A percentile compares a stretch with the other conserved stretches of the same genome.
phyloP scores from a whole-genome alignment of 1,140 invertebrate genomes.

The Antheraea pernyi region DNA sequence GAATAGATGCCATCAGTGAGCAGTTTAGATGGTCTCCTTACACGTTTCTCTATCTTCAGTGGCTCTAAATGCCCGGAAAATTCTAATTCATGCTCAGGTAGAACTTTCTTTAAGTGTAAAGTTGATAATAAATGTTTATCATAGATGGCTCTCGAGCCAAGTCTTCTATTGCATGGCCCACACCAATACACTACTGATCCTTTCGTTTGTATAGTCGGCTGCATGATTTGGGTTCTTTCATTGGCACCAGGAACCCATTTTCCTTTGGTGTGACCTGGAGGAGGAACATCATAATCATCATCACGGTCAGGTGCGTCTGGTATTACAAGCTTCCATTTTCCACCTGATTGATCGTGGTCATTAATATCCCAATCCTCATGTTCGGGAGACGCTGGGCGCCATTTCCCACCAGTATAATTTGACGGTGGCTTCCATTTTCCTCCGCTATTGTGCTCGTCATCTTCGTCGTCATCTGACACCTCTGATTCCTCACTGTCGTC shows the following conservation, averaged over 20 bases:
- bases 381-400: conserved; percentile 78
- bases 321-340: conserved; percentile 71
- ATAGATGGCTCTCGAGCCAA: conserved; percentile 86
- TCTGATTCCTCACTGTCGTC: conserved; percentile 80
- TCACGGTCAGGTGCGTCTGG: conserved; percentile 61
- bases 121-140: conserved; percentile 87
- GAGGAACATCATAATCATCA: conserved; percentile 79
- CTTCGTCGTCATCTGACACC: conserved; percentile 80
- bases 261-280: conserved; percentile 85
- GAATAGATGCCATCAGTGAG: conserved; percentile 52
- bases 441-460: conserved; percentile 80
- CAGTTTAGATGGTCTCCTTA: conserved; percentile 52
- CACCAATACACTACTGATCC: conserved; percentile 87
- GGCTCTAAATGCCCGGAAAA: conserved; percentile 72
- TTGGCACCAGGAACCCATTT: conserved; percentile 87
- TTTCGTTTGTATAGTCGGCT: conserved; percentile 69
- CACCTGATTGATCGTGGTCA: conserved; percentile 61
- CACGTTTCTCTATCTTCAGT: conserved; percentile 58
- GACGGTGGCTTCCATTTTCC: conserved; percentile 86
- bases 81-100: conserved; percentile 83
- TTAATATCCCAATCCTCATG: conserved; percentile 69
- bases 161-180: conserved; percentile 86
- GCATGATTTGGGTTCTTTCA: conserved; percentile 78
- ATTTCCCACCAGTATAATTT: conserved; percentile 87
- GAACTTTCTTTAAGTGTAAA: conserved; percentile 85